Evolutionary conservation across 1,140 invertebrate species (phyloP), one percentile per base, ranked within the genome.

Genomic region (Ectropis grisescens): DNA sequence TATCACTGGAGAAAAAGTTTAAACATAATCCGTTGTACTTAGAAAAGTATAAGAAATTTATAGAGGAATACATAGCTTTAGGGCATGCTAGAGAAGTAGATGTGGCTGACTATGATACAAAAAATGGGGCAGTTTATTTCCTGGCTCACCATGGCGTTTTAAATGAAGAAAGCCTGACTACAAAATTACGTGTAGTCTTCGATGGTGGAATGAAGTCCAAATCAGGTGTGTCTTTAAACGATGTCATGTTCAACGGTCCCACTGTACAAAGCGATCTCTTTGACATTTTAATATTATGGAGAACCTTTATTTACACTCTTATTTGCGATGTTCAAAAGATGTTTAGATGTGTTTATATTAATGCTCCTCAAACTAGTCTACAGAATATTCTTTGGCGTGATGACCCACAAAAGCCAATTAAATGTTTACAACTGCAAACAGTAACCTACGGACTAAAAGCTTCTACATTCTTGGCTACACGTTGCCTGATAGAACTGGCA

Each of bases 141-240:
- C 22, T 66, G n/a, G 38, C 47, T 4, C 58, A 74, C 41, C 61
- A 67, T 34, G 27, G 45, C 8, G 50, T 75, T 1, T 19, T 56
- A 2, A 43, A 43, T 9, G 41, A 52, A 12, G 32, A 24, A 0
- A 60, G 41, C n/a, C 39, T 30, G 9, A 62, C 55, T 1, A 65
- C 71, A 0, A 61, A 61, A 30, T 13, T 68, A 1, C 27, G 71
- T 12, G 62, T 76, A 5, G 74, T 81, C 1, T 79, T 76, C 39
- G 53, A 74, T 33, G 62, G 47, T 12, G 54, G 47, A 7, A 41
- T 47, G 22, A 52, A 53, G 22, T 49, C 50, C 3, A 33, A 31
- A 4, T 38, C 19, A 4, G 52, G 49, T 0, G 19, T 34, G 11
- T 67, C 58, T 1, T 26, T 82, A 2, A 82, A 79, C 48, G 62